phyloP scores from a whole-genome alignment of 2,888 invertebrate species.

The Lepidonotus clava region DNA sequence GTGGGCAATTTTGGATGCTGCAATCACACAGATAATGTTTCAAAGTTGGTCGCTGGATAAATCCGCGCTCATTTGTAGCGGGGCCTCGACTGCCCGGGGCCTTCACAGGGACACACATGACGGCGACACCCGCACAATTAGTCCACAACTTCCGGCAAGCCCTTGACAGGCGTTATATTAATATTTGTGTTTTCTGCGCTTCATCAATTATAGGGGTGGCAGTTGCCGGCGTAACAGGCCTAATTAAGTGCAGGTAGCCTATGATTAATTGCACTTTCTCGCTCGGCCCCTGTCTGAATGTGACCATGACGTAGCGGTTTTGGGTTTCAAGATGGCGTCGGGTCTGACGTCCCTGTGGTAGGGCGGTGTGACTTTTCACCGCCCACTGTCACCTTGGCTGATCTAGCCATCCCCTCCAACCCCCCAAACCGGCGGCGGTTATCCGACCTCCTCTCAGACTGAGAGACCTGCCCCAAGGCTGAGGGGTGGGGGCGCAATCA shows the following conservation, averaged over 20 bases:
- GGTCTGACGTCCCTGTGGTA: not conserved
- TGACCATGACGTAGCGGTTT: slow-evolving; percentile 41
- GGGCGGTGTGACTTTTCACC: slow-evolving; percentile 30
- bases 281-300: slow-evolving; percentile 33
- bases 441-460: no score
- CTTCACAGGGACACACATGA: slow-evolving; percentile 20
- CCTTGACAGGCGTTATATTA: slow-evolving; percentile 42
- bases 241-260: slow-evolving; percentile 44
- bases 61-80: slow-evolving; percentile 25
- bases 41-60: slow-evolving; percentile 40
- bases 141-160: slow-evolving; percentile 27
- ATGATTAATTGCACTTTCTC: slow-evolving; percentile 48
- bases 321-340: slow-evolving; percentile 29
- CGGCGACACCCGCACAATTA: slow-evolving; percentile 41
- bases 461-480: no score
- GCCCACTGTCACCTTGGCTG: slow-evolving; percentile 25
- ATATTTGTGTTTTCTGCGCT: slow-evolving; percentile 48
- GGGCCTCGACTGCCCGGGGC: slow-evolving; percentile 15
- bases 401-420: not conserved
- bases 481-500: no score
- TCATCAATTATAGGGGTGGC: slow-evolving; percentile 45
- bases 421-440: not conserved
- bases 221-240: slow-evolving; percentile 30
- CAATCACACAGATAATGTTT: slow-evolving; percentile 30
- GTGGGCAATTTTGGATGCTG: slow-evolving; percentile 44